Evolutionary conservation across 2,797 vertebrate species (phyloP).

Genomic region (Muscicapa comitata): DNA sequence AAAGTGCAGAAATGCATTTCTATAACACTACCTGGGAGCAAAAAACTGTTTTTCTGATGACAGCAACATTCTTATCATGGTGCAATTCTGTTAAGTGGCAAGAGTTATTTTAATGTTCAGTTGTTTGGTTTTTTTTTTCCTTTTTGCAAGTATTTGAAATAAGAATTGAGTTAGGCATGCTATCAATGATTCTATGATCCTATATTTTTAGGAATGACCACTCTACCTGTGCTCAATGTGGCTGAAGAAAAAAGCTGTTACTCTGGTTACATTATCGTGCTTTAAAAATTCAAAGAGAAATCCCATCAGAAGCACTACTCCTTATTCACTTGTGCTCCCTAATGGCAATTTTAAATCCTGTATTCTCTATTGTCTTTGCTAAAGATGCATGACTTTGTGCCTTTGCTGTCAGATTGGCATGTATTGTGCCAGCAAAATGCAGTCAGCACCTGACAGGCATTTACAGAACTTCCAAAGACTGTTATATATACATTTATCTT

Average conservation of each 20-base stretch:
- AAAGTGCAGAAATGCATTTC: rapidly evolving
- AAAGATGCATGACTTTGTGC: not conserved
- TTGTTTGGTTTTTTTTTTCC: not conserved
- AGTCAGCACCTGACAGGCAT: not conserved
- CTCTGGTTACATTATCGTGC: not conserved
- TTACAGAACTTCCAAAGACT: conserved; percentile 20
- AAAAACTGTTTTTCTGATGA: not conserved
- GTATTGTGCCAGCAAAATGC: not conserved
- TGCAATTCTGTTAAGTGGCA: not conserved
- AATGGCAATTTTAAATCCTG: conserved; percentile 47
- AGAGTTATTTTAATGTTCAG: not conserved
- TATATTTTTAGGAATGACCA: not conserved
- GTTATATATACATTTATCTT: not conserved
- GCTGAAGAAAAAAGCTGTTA: not conserved
- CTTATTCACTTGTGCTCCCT: conserved; percentile 57
- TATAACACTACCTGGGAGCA: rapidly evolving
- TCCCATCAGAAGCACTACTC: not conserved
- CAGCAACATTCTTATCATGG: not conserved
- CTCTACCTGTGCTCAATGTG: not conserved
- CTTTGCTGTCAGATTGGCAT: not conserved
- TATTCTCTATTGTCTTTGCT: conserved; percentile 42
- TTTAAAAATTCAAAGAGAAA: conserved; percentile 16
- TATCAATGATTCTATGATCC: not conserved
- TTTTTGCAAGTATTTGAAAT: not conserved
- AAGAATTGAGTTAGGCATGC: not conserved